Evolutionary conservation across 1,140 invertebrate species (phyloP), one percentile per base, ranked within the genome.

Genomic region (Aradophagus sp.): DNA sequence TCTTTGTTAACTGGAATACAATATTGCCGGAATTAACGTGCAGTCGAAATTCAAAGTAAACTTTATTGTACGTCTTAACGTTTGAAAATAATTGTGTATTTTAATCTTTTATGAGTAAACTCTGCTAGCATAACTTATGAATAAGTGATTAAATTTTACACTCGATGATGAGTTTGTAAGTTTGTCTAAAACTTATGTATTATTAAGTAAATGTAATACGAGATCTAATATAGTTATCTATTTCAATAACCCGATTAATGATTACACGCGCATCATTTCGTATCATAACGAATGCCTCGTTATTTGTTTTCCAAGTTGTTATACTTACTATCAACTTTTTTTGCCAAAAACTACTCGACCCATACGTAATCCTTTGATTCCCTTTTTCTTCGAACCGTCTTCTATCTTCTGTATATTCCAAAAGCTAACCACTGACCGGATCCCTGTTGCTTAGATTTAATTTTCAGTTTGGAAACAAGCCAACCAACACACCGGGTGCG

Each of bases 401-500:
- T n/a, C n/a, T n/a, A n/a, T n/a, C n/a, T n/a, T n/a, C n/a, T n/a
- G n/a, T n/a, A n/a, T n/a, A n/a, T n/a, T n/a, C n/a, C n/a, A n/a
- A 59, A 63, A 68, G 61, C 47, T 42, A 50, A 65, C 63, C 34
- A 5, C 44, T 39, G 53, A 17, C 36, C 29, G 44, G 41, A 55
- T 59, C 14, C 41, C 44, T 53, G 58, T 61, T 65, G 71, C 61
- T 73, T 73, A 69, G 65, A 73, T 65, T 73, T 73, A 69, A 73
- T 73, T 69, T 73, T 61, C 52, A 61, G 32, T 69, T 61, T 69
- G 65, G 71, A 65, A 35, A 50, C 8, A 15, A 32, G 71, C 71
- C 71, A 73, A 56, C 34, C 23, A 14, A 11, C 58, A 17, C 50
- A 36, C 31, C 26, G 45, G 38, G 44, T 58, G 47, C 50, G 32